Percentiles rank a stretch among this genome's conserved stretches.
Conservation (phyloP, 2,113 vertebrate genomes). For the Tamias sibiricus region DNA sequence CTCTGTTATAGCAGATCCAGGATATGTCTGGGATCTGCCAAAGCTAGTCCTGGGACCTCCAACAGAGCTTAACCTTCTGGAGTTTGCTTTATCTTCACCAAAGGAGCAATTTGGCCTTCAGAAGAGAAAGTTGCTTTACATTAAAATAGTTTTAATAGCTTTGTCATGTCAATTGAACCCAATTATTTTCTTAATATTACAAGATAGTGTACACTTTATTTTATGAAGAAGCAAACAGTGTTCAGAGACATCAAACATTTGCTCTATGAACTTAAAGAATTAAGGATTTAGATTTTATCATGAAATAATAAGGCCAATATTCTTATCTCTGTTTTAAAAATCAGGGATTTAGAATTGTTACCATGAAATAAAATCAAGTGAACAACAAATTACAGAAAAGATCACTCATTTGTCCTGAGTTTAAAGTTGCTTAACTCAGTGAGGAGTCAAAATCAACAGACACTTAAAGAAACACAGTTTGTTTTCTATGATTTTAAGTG, state of each 20-base stretch:
- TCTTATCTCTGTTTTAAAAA: not conserved
- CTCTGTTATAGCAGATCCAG: not conserved
- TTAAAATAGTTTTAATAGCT: not conserved
- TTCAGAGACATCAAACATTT: slow-evolving; percentile 32
- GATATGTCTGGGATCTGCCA: not conserved
- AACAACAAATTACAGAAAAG: not conserved
- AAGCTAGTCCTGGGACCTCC: not conserved
- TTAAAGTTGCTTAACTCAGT: slow-evolving; percentile 17
- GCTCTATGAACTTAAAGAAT: not conserved
- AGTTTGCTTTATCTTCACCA: not conserved
- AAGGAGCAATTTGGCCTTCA: not conserved
- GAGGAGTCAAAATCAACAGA: slow-evolving; percentile 2
- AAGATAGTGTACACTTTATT: not conserved
- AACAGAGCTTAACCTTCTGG: not conserved
- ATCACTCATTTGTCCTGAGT: not conserved
- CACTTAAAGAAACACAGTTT: not conserved
- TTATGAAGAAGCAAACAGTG: slow-evolving; percentile 32
- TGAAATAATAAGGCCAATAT: not conserved
- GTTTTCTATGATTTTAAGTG: slow-evolving; percentile 9
- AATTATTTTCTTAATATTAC: slow-evolving; percentile 56
- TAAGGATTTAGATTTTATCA: not conserved
- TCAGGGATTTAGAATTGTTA: not conserved
- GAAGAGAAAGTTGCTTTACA: slow-evolving; percentile 39
- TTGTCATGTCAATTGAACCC: not conserved
- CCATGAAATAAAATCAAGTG: not conserved